These are phyloP conservation scores for Meloidogyne chitwoodi DNA, from an alignment of 1,140 invertebrate species.

Conservation along the genomic window DNA sequence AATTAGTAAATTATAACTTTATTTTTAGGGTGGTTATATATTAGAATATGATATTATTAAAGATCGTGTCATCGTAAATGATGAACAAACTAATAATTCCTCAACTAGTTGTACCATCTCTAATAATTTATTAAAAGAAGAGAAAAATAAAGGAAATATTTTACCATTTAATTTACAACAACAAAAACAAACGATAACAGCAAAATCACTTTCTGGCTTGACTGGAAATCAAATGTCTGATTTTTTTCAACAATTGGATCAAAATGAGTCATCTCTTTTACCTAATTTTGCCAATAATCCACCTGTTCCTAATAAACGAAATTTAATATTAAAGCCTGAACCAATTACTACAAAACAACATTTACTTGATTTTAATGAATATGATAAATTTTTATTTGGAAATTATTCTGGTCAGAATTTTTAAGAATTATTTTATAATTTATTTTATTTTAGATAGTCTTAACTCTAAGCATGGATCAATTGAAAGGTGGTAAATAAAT, in stretches of 20 bases:
- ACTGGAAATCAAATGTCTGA: not conserved
- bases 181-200: not conserved
- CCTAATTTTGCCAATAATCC: not conserved
- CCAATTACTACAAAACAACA: not conserved
- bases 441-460: not conserved
- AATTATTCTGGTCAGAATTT: not conserved
- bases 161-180: not conserved
- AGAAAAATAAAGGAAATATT: not conserved
- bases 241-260: not conserved
- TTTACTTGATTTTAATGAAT: not conserved
- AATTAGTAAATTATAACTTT: too few species aligned
- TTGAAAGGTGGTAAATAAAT: not conserved
- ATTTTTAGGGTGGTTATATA: too few species aligned
- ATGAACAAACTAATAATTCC: not conserved
- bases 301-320: not conserved
- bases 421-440: not conserved
- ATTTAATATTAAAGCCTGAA: not conserved
- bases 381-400: not conserved
- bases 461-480: not conserved
- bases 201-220: not conserved
- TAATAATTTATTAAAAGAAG: not conserved
- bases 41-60: not conserved
- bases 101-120: not conserved
- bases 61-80: not conserved
- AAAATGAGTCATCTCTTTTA: not conserved